Evolutionary conservation across 2,797 vertebrate genomes (phyloP), one percentile per base, ranked within the genome.

Genomic region (Lagorchestes hirsutus): DNA sequence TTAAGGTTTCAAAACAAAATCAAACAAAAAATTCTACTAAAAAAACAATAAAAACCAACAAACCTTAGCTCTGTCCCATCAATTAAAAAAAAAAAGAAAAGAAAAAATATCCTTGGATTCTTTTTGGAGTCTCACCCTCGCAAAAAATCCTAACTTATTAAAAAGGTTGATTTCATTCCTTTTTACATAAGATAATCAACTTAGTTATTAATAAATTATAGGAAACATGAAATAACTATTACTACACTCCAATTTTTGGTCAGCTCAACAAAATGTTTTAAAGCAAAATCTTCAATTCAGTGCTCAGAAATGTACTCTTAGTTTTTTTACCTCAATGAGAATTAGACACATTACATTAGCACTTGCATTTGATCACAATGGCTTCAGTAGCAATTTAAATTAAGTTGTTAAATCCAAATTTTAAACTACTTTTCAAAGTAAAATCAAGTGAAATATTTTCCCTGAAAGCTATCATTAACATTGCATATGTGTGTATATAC

Each of bases 21-120:
- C 2, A 87, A 87, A 87, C 22, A 46, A 50, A 82, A 87, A 87
- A 10, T 94, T 96, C 87, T 54, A 94, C 96, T 31, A 95, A 96
- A 97, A 97, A 59, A 46, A 94, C n/a, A 67, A n/a, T 6, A 0
- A 31, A 13, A 13, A 67, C 91, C 95, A 96, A 97, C 54, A 97
- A 97, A 93, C 93, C 91, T 92, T 92, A 97, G 96, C 93, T 97
- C 96, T 96, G 93, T 96, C 95, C 97, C 97, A 97, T 97, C 93
- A 95, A 92, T 6, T 54, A n/a, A 54, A 11, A 34, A 40, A 34
- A 24, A 12, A 67, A 52, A 90, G 5, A 52, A 82, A 74, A 2
- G 5, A 74, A 90, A 40, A 92, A 74, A 92, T 34, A 95, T 93
- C 27, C 58, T 28, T 92, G 92, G 55, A 6, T 28, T 94, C 90